These are phyloP conservation scores for Sclerodermus sp. DNA, from an alignment of 2,888 invertebrate species.

Conservation along the genomic window DNA sequence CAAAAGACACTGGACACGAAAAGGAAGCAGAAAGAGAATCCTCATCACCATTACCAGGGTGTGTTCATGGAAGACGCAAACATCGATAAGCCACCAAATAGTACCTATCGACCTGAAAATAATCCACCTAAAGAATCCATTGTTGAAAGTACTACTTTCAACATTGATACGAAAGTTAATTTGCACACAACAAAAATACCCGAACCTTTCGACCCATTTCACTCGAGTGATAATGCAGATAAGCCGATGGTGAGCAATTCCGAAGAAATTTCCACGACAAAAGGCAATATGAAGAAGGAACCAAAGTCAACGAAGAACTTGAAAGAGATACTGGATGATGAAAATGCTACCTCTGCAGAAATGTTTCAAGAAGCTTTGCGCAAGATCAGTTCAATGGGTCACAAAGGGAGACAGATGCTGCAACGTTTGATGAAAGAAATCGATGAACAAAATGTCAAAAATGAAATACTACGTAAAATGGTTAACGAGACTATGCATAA, in stretches of 20 bases:
- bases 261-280: too few relatives aligned
- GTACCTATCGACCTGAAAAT: not conserved
- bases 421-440: conserved; percentile 61
- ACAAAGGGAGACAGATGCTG: conserved; percentile 63
- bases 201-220: too few relatives aligned
- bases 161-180: too few relatives aligned
- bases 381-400: conserved; percentile 64
- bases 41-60: conserved; percentile 45
- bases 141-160: too few relatives aligned
- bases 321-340: too few relatives aligned
- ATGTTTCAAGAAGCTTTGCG: conserved; percentile 64
- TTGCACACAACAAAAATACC: too few relatives aligned
- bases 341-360: conserved; percentile 57
- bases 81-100: conserved; percentile 40
- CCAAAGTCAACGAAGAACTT: too few relatives aligned
- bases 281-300: too few relatives aligned
- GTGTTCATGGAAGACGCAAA: conserved; percentile 41
- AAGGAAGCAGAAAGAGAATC: conserved; percentile 40
- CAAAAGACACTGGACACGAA: conserved; percentile 41
- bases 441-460: conserved; percentile 27
- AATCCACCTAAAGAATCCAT: not conserved
- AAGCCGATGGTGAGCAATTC: too few relatives aligned
- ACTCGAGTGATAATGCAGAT: too few relatives aligned
- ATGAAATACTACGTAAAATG: conserved; percentile 23
- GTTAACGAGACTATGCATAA: conserved; percentile 59